Percentiles rank a stretch among this genome's conserved stretches.
Evolutionary conservation across 2,888 invertebrate species (phyloP).

Genomic region (Monochamus alternatus): DNA sequence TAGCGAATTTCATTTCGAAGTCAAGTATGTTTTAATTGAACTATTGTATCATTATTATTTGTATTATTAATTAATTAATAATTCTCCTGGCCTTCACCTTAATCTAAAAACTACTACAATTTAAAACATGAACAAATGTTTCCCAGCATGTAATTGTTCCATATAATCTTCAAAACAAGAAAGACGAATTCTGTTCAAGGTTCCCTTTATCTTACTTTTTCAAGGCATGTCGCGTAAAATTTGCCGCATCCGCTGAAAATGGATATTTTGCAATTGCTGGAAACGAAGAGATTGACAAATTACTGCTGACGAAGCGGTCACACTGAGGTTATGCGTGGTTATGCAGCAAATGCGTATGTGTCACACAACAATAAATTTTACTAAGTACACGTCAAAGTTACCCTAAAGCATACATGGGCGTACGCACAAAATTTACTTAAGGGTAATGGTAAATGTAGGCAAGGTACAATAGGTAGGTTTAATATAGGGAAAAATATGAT

Average conservation of each 20-base stretch:
- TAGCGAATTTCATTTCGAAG: too few species aligned
- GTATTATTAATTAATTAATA: slow-evolving; percentile 7
- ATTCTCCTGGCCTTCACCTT: slow-evolving; percentile 23
- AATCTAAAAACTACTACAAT: slow-evolving; percentile 9
- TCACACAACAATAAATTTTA: too few species aligned
- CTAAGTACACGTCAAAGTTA: too few species aligned
- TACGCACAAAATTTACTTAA: too few species aligned
- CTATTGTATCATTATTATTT: too few species aligned
- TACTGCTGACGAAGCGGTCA: neutral
- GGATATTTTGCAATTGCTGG: slow-evolving; percentile 14
- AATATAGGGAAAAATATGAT: too few species aligned
- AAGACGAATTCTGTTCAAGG: slow-evolving; percentile 33
- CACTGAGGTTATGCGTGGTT: too few species aligned
- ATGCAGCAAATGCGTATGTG: too few species aligned
- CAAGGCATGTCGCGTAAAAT: slow-evolving; percentile 34
- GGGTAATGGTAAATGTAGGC: too few species aligned
- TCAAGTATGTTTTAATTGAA: too few species aligned
- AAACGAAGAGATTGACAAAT: slow-evolving; percentile 12
- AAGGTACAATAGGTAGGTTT: too few species aligned
- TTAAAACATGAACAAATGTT: slow-evolving; percentile 15
- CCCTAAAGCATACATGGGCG: too few species aligned
- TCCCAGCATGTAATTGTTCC: slow-evolving; percentile 22
- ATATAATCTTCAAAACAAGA: slow-evolving; percentile 24
- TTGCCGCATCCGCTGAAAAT: slow-evolving; percentile 29
- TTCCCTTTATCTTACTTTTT: slow-evolving; percentile 29